Evolutionary conservation across 2,888 invertebrate genomes (phyloP), one percentile per base, ranked within the genome.

Genomic region (Cinara cedri): DNA sequence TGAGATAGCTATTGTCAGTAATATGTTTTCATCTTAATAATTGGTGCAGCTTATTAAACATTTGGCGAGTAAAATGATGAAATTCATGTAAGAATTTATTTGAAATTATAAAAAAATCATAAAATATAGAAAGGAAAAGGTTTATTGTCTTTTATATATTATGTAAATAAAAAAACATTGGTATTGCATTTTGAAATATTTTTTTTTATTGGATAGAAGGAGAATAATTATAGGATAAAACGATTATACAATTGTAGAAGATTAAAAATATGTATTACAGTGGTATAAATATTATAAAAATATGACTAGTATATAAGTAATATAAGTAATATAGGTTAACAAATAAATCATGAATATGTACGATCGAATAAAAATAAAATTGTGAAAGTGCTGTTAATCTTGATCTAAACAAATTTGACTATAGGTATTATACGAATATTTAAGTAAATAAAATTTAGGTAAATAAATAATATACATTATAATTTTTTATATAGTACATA

Each of bases 281-380:
- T 75, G 54, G 65, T 75, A 75, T 55, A 66, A 75, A 55, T 24
- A 66, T 75, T 75, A 75, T n/a, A 76, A 76, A 76, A 76, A 66
- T 66, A 66, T 46, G 55, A 19, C 76, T 76, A 66, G 51, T 46
- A 57, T 24, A 8, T 44, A 65, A 14, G 34, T 34, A 34, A n/a
- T 34, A 49, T 34, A 6, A 34, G 34, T 62, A 72, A 11, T n/a
- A n/a, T n/a, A n/a, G n/a, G n/a, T 51, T 16, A 26, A 68, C 26
- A 46, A 60, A 72, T 49, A 11, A 72, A 26, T 21, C 42, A 42
- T 54, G 54, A 63, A 63, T 63, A 63, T 19, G n/a, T n/a, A n/a
- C n/a, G n/a, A 49, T 34, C 21, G 26, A 21, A 46, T 46, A 62
- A 62, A 60, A 49, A 62, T 21, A 34, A 49, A 55, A 71, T 14